Evolutionary conservation across 2,797 vertebrate species (phyloP).

Genomic region (Macropodus opercularis): DNA sequence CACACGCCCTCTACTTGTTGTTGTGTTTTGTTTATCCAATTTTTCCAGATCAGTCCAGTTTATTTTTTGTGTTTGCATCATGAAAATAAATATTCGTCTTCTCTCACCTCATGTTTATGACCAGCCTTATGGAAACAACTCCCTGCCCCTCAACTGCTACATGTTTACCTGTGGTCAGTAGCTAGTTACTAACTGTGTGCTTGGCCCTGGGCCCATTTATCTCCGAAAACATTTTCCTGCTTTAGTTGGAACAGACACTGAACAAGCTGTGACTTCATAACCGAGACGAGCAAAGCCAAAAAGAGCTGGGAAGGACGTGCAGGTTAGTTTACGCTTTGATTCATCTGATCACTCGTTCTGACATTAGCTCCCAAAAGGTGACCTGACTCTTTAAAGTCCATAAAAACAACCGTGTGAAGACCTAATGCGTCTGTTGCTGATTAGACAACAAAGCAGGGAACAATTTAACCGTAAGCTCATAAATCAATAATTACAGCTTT

Average conservation of each 20-base stretch:
- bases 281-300: neutral
- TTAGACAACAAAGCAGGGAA: constrained; percentile 61
- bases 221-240: neutral
- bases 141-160: neutral
- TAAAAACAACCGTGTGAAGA: constrained; percentile 29
- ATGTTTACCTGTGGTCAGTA: neutral
- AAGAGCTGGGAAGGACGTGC: no score
- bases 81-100: neutral
- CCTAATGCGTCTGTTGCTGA: constrained; percentile 54
- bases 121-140: neutral
- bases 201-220: neutral
- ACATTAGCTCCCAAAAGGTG: neutral
- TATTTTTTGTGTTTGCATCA: neutral
- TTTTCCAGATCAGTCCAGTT: constrained; percentile 6
- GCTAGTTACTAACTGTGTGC: neutral
- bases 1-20: constrained; percentile 20
- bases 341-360: neutral
- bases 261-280: neutral
- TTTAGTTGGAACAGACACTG: neutral
- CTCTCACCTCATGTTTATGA: neutral
- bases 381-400: constrained; percentile 21
- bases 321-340: no score
- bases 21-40: constrained; percentile 20
- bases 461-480: constrained; percentile 60
- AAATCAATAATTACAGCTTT: constrained; percentile 70